Conservation (phyloP, 2,797 vertebrate genomes). For the Decapterus maruadsi region DNA sequence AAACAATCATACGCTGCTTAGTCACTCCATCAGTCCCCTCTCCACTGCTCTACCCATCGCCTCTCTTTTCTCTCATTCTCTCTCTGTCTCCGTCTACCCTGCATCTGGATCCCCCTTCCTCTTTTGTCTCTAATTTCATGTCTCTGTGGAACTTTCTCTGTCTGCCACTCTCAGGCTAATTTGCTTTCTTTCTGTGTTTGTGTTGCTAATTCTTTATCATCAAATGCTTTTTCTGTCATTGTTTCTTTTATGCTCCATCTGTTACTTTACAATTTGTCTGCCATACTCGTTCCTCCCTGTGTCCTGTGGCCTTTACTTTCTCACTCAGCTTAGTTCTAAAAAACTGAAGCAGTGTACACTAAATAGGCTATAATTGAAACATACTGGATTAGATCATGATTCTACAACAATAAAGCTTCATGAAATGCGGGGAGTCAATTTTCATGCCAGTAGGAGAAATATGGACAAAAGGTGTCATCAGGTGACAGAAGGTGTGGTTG, state of each 20-base stretch:
- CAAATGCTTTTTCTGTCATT: background rate
- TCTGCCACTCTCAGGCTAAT: slow-evolving; percentile 12
- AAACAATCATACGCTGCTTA: slow-evolving; percentile 70
- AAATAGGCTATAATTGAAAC: background rate
- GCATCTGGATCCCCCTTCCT: background rate
- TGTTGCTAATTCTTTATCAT: slow-evolving; percentile 1
- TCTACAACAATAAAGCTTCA: background rate
- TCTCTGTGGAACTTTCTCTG: slow-evolving; percentile 12
- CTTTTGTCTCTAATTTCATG: slow-evolving; percentile 26
- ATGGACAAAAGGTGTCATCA: slow-evolving; percentile 1
- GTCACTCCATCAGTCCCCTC: slow-evolving; percentile 45
- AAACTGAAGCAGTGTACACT: background rate
- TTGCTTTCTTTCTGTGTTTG: background rate
- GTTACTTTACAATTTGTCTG: background rate
- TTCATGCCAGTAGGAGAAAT: background rate
- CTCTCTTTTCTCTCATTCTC: slow-evolving; percentile 12
- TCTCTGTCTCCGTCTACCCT: slow-evolving; percentile 7
- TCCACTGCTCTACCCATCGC: background rate
- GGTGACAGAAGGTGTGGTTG: slow-evolving; percentile 19
- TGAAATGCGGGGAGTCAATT: background rate
- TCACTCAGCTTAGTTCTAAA: background rate
- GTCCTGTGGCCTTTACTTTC: background rate
- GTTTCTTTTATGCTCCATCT: background rate
- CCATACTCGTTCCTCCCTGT: background rate
- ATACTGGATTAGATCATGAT: background rate